Conservation (phyloP, 2,888 invertebrate genomes). For the Thelaira solivaga region DNA sequence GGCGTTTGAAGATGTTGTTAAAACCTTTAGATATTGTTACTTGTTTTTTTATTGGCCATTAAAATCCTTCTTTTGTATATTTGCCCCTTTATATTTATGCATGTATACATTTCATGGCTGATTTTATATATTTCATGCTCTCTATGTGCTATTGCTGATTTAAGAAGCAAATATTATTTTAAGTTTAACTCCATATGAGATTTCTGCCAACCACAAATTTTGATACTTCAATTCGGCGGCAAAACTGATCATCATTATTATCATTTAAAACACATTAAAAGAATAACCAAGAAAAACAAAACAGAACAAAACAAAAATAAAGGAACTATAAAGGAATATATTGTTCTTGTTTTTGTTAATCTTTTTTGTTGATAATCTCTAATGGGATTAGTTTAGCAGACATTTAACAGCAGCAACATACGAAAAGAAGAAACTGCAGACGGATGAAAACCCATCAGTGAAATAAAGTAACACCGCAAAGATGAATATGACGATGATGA, state of each 20-base stretch:
- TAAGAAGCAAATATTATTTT: no score
- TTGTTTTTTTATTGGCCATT: not conserved
- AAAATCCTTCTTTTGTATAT: not conserved
- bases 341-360: conserved; percentile 47
- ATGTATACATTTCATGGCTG: not conserved
- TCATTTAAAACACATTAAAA: conserved; percentile 46
- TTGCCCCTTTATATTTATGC: not conserved
- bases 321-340: conserved; percentile 31
- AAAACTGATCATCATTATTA: conserved; percentile 21
- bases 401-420: conserved; percentile 31
- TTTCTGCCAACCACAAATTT: not conserved
- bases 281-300: not conserved
- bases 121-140: not conserved
- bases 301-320: conserved; percentile 4
- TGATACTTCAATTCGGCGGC: conserved; percentile 16
- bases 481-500: not conserved
- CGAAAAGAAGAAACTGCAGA: not conserved
- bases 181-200: not conserved
- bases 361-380: conserved; percentile 50
- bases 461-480: not conserved
- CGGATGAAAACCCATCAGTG: not conserved
- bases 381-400: conserved; percentile 57
- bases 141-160: no score
- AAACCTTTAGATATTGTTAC: no score
- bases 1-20: no score